Conservation (phyloP, 2,797 vertebrate species). For the Hydrophis major region DNA sequence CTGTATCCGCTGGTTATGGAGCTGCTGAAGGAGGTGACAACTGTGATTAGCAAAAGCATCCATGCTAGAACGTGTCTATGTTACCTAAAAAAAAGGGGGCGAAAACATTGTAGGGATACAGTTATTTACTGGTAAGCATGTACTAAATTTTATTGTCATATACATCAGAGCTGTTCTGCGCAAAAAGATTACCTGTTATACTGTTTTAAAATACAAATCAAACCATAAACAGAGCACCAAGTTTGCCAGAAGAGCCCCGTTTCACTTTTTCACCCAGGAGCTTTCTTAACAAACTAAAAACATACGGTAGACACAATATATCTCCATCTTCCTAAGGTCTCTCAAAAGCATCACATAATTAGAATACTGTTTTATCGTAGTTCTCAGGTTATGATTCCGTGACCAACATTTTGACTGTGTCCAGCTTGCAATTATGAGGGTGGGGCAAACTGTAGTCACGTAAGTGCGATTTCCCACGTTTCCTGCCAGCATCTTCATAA, state of each 20-base stretch:
- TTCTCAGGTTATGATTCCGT: background rate
- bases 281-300: background rate
- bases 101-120: background rate
- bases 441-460: background rate
- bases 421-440: background rate
- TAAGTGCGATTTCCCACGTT: background rate
- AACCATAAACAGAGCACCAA: background rate
- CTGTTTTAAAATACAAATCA: background rate
- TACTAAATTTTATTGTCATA: background rate
- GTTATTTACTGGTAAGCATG: background rate
- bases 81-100: constrained; percentile 50
- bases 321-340: background rate
- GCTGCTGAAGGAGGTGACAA: constrained; percentile 95
- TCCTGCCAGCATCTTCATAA: background rate
- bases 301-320: background rate
- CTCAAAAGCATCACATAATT: background rate
- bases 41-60: constrained; percentile 88
- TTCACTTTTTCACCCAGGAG: background rate
- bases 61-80: constrained; percentile 74
- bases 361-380: background rate
- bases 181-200: background rate
- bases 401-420: background rate
- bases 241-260: background rate
- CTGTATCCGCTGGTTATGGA: constrained; percentile 96
- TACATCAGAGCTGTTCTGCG: background rate